Percentiles rank a stretch among this genome's conserved stretches.
Evolutionary conservation across 2,113 vertebrate genomes (phyloP).

Genomic region (Rhinopomastus cyanomelas): DNA sequence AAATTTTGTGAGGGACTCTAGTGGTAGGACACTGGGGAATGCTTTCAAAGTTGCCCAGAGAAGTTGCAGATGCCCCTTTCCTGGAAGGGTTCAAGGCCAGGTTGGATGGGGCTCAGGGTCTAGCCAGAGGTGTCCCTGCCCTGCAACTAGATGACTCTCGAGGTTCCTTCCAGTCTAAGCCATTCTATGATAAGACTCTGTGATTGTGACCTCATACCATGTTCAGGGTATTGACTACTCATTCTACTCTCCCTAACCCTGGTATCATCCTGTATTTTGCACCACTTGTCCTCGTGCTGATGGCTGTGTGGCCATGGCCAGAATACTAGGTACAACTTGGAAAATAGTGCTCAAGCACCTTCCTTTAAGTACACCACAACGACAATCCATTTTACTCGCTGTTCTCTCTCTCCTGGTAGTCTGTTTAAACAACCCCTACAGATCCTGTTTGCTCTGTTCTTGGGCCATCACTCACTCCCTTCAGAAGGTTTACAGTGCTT

Average conservation of each 20-base stretch:
- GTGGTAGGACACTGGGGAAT: too few relatives aligned
- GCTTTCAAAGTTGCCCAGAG: too few relatives aligned
- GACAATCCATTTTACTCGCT: not conserved
- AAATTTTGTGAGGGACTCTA: too few relatives aligned
- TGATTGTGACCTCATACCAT: not conserved
- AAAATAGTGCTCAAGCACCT: not conserved
- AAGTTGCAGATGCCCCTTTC: too few relatives aligned
- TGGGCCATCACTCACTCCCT: not conserved
- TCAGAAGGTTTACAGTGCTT: not conserved
- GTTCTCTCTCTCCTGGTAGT: not conserved
- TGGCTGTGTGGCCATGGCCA: not conserved
- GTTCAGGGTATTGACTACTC: not conserved
- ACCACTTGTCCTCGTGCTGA: not conserved
- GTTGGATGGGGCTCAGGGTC: too few relatives aligned
- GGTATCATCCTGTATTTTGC: not conserved
- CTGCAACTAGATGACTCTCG: not conserved
- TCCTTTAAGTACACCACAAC: not conserved
- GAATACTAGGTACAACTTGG: not conserved
- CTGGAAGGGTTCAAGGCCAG: too few relatives aligned
- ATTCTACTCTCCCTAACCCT: not conserved
- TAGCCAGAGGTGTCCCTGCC: too few relatives aligned
- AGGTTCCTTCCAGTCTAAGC: not conserved
- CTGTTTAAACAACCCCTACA: not conserved
- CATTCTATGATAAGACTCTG: not conserved
- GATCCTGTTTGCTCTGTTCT: not conserved